phyloP scores from a whole-genome alignment of 2,113 vertebrate species.

The Entosphenus tridentatus region DNA sequence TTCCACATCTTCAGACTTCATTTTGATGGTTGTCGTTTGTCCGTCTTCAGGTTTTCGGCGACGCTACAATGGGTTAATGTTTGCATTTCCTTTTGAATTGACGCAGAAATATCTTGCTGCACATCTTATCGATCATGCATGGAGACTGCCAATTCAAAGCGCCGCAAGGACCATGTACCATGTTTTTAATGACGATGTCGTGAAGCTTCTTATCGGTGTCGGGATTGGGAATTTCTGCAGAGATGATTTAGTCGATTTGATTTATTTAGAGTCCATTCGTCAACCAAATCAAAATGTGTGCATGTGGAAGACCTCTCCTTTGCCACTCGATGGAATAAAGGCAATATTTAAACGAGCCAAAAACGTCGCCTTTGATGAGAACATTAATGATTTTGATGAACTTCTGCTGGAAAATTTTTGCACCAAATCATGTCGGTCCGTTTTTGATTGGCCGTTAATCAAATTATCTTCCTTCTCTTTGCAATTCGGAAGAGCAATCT shows the following conservation, averaged over 20 bases:
- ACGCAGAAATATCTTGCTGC: background rate
- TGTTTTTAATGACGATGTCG: background rate
- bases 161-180: background rate
- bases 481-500: background rate
- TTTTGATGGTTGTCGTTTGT: background rate
- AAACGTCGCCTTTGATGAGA: background rate
- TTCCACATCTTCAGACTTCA: background rate
- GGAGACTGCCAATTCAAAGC: background rate
- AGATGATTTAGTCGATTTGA: background rate
- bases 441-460: background rate
- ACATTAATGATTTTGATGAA: background rate
- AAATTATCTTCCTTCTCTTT: background rate
- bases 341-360: background rate
- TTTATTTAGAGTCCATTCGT: background rate
- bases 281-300: background rate
- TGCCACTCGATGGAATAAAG: background rate
- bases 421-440: background rate
- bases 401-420: background rate
- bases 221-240: background rate
- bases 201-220: background rate
- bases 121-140: background rate
- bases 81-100: background rate
- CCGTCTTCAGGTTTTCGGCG: background rate
- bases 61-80: background rate
- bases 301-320: constrained; percentile 1